phyloP scores from a whole-genome alignment of 2,113 vertebrate genomes.

The Psammodynastes pulverulentus region DNA sequence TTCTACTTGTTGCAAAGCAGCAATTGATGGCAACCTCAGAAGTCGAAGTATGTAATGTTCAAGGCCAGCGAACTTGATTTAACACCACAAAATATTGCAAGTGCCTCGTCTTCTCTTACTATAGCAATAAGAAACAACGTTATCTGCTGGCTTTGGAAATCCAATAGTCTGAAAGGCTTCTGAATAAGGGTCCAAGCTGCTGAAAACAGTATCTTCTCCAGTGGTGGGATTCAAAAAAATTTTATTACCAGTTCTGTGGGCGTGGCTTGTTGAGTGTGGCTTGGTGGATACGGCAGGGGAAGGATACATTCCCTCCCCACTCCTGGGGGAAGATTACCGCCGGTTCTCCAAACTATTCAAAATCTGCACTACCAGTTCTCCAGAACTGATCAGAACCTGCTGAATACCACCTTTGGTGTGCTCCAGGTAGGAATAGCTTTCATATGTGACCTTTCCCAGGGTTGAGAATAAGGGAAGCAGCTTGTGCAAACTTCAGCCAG shows the following conservation, averaged over 20 bases:
- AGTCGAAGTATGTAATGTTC: background rate
- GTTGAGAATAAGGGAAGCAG: background rate
- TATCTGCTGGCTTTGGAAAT: background rate
- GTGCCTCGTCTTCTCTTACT: background rate
- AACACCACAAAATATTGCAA: background rate
- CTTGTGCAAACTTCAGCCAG: background rate
- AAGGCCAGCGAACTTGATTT: background rate
- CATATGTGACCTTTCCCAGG: background rate
- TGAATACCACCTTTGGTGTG: no score
- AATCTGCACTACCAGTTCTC: no score
- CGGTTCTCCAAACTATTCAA: no score
- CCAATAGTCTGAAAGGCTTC: no score
- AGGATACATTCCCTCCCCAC: no score
- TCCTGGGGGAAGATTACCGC: no score
- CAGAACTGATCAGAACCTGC: no score
- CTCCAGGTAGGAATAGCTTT: background rate
- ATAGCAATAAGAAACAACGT: background rate
- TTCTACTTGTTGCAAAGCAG: background rate
- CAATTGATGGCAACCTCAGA: background rate
- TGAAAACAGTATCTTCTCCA: background rate
- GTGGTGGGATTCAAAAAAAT: no score
- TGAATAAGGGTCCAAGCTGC: background rate
- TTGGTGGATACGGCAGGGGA: no score
- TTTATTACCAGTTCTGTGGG: no score
- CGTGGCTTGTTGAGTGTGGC: no score